Evolutionary conservation across 2,888 invertebrate genomes (phyloP).

Genomic region (Unio pictorum): DNA sequence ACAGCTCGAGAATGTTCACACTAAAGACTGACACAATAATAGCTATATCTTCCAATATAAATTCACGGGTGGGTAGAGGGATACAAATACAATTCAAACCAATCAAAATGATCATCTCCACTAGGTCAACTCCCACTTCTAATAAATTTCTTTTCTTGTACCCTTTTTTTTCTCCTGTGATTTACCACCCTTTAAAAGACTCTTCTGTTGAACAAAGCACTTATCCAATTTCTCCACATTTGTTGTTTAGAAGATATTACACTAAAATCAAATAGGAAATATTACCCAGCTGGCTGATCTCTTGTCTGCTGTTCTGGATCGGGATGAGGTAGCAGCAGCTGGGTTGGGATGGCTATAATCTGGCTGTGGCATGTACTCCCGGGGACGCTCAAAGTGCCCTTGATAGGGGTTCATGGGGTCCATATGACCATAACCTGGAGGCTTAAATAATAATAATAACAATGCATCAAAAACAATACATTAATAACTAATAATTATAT

Average conservation of each 20-base stretch:
- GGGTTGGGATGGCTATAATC: constrained; percentile 32
- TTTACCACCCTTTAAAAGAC: too few relatives aligned
- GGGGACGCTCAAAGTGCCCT: constrained; percentile 86
- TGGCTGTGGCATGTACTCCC: constrained; percentile 77
- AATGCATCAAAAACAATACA: too few relatives aligned
- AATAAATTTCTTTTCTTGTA: too few relatives aligned
- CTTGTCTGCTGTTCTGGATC: constrained; percentile 43
- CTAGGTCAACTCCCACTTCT: too few relatives aligned
- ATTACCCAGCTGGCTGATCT: constrained; percentile 38
- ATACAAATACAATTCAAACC: neutral
- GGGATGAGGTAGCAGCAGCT: constrained; percentile 15
- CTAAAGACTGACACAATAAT: too few relatives aligned
- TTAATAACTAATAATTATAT: too few relatives aligned
- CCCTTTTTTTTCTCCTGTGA: too few relatives aligned
- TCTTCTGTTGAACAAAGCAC: neutral
- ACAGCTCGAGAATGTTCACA: too few relatives aligned
- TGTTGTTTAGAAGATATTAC: too few relatives aligned
- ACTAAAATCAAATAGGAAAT: too few relatives aligned
- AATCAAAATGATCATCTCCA: neutral
- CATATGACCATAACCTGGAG: constrained; percentile 65
- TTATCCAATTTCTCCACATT: neutral
- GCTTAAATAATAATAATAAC: constrained; percentile 8
- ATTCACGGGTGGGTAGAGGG: neutral
- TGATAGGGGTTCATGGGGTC: constrained; percentile 75
- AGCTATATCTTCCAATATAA: neutral